These are phyloP conservation scores for Nymphalis polychloros DNA, from an alignment of 2,888 invertebrate species.

Conservation along the genomic window DNA sequence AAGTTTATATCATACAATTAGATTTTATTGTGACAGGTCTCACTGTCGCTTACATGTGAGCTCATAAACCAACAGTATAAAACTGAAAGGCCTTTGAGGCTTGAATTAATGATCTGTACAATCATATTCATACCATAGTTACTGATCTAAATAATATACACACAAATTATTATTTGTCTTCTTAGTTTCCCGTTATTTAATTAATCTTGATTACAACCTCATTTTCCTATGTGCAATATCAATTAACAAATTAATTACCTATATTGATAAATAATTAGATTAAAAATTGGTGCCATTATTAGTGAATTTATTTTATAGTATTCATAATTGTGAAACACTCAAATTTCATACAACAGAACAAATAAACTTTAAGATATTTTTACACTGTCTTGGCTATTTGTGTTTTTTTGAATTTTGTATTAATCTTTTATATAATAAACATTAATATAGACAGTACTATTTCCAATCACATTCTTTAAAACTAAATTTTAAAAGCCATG, in stretches of 20 bases:
- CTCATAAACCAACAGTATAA: conserved; percentile 60
- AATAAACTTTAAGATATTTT: conserved; percentile 30
- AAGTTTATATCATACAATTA: conserved; percentile 79
- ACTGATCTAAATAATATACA: conserved; percentile 76
- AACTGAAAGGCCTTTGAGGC: conserved; percentile 23
- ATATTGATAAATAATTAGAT: conserved; percentile 54
- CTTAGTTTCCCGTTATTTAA: conserved; percentile 63
- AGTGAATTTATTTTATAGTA: conserved; percentile 63
- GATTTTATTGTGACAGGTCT: conserved; percentile 62
- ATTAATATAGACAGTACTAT: conserved; percentile 14
- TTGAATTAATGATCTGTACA: conserved; percentile 72
- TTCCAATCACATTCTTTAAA: conserved; percentile 27
- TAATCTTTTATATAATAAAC: conserved; percentile 12
- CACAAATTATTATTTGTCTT: conserved; percentile 81
- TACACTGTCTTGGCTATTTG: conserved; percentile 39
- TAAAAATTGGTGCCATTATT: conserved; percentile 70
- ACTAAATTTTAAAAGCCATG: conserved; percentile 23
- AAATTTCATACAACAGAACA: conserved; percentile 41
- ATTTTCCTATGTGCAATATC: conserved; percentile 77
- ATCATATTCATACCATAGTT: conserved; percentile 64
- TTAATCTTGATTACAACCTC: conserved; percentile 77
- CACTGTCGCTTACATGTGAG: conserved; percentile 57
- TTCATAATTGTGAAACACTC: conserved; percentile 54
- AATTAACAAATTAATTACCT: conserved; percentile 65
- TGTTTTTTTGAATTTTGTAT: conserved; percentile 22